phyloP scores from a whole-genome alignment of 2,113 vertebrate genomes.

The Chinchilla lanigera region DNA sequence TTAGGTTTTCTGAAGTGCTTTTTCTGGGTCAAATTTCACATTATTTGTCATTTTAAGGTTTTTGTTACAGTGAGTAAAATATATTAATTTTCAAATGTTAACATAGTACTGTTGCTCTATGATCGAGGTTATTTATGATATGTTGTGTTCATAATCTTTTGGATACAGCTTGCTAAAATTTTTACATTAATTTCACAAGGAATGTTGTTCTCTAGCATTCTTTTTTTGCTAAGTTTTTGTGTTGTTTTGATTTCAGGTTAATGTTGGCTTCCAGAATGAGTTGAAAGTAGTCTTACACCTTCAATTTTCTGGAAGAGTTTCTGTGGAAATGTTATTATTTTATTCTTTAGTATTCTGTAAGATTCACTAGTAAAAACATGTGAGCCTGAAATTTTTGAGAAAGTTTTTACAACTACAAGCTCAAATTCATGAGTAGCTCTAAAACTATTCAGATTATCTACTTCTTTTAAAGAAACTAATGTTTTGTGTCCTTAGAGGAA shows the following conservation, averaged over 20 bases:
- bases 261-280: background rate
- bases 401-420: background rate
- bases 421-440: background rate
- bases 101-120: background rate
- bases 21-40: background rate
- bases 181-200: background rate
- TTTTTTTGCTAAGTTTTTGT: background rate
- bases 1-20: background rate
- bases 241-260: background rate
- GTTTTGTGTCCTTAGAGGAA: background rate
- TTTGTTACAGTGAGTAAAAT: background rate
- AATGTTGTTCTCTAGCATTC: background rate
- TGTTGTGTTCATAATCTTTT: background rate
- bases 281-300: background rate
- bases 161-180: background rate
- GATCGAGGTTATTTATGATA: background rate
- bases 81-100: background rate
- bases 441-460: background rate
- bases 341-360: background rate
- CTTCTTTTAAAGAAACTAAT: background rate
- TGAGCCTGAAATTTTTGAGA: background rate
- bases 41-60: background rate
- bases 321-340: background rate
- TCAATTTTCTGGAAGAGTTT: background rate
- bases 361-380: background rate